Percentiles rank a stretch among this genome's conserved stretches.
Conservation (phyloP, 2,797 vertebrate species). For the Geotrypetes seraphini region DNA sequence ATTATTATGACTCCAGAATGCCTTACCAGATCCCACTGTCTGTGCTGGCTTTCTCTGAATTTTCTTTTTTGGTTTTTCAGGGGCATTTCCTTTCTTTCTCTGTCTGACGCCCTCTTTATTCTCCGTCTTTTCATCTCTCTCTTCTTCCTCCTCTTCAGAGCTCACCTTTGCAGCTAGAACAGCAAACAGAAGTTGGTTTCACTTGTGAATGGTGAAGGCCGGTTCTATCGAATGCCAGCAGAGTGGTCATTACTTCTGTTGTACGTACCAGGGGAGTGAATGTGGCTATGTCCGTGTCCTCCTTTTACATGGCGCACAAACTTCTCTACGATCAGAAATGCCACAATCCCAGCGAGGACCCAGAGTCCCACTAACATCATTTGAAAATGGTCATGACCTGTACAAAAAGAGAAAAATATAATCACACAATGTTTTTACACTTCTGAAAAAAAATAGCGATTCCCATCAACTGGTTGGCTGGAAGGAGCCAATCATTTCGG, state of each 20-base stretch:
- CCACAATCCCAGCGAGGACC: conserved; percentile 81
- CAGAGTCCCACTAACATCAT: conserved; percentile 82
- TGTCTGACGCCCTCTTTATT: background rate
- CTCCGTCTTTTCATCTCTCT: background rate
- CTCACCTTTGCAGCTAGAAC: background rate
- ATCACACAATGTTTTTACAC: background rate
- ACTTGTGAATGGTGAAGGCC: too few relatives aligned
- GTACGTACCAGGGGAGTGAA: too few relatives aligned
- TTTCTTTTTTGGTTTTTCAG: background rate
- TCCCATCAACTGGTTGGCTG: background rate
- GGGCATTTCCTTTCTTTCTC: background rate
- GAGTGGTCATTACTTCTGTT: too few relatives aligned
- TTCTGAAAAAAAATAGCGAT: too few relatives aligned
- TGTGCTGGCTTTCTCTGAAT: too few relatives aligned
- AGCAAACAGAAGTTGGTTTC: too few relatives aligned
- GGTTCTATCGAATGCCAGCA: too few relatives aligned
- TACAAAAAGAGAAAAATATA: background rate
- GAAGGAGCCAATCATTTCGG: background rate
- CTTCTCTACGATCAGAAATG: conserved; percentile 84
- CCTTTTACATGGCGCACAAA: conserved; percentile 82
- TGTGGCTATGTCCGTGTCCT: conserved; percentile 54
- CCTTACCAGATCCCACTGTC: too few relatives aligned
- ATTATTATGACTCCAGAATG: too few relatives aligned
- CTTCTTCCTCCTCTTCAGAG: background rate
- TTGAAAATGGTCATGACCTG: conserved; percentile 66